A percentile compares a stretch with the other conserved stretches of the same genome.
Evolutionary conservation across 92 coral and sea anemone species (phyloP).

Genomic region (Montipora capitata): DNA sequence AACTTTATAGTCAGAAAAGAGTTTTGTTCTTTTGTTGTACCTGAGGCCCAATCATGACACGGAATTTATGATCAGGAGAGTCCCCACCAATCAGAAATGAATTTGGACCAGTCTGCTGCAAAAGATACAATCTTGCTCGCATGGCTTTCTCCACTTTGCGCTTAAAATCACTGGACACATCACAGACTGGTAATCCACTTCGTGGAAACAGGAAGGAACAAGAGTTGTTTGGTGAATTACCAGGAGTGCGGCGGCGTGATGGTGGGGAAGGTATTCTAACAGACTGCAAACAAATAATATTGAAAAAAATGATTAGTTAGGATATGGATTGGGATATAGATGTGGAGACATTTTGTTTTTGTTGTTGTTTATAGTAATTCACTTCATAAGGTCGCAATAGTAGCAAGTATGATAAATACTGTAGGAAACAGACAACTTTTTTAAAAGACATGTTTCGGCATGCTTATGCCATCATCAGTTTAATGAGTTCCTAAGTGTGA

Average conservation of each 20-base stretch:
- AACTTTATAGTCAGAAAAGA: too few relatives aligned
- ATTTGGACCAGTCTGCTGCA: constrained; percentile 98
- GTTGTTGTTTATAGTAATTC: too few relatives aligned
- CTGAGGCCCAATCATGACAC: constrained; percentile 99
- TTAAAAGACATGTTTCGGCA: too few relatives aligned
- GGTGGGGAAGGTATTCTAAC: constrained; percentile 84
- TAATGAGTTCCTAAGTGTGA: too few relatives aligned
- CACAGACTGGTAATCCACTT: constrained; percentile 91
- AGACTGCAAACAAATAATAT: constrained; percentile 33
- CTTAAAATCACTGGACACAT: constrained; percentile 79
- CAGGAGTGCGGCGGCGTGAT: constrained; percentile 85
- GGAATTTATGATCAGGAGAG: constrained; percentile 96
- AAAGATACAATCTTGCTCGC: constrained; percentile 93
- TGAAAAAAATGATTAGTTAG: background rate
- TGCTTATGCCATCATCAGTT: too few relatives aligned
- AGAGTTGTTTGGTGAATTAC: constrained; percentile 88
- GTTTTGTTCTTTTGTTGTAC: constrained; percentile 35
- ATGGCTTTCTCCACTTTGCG: constrained; percentile 94
- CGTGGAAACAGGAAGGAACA: constrained; percentile 80
- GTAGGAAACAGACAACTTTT: too few relatives aligned
- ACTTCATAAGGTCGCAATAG: too few relatives aligned
- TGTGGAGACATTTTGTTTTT: too few relatives aligned
- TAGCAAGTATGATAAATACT: too few relatives aligned
- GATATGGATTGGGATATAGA: too few relatives aligned
- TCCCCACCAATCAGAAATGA: constrained; percentile 98